phyloP scores from a whole-genome alignment of 2,113 vertebrate species.

The Rallus limicola region DNA sequence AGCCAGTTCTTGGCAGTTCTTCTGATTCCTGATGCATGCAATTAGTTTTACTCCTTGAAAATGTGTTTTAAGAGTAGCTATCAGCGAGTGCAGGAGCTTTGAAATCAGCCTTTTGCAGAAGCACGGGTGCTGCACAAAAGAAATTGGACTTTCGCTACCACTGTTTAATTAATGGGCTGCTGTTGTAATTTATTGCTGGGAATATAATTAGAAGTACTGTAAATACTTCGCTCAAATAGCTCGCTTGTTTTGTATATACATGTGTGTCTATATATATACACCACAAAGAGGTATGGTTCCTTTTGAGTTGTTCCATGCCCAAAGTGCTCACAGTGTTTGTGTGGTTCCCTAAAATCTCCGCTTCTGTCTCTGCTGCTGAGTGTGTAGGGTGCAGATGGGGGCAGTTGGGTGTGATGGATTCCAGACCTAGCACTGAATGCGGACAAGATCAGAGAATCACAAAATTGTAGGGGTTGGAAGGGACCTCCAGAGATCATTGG shows the following conservation, averaged over 20 bases:
- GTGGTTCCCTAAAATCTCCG: not conserved
- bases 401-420: no score
- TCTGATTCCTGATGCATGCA: not conserved
- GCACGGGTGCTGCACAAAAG: accelerated
- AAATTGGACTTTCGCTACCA: not conserved
- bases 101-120: not conserved
- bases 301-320: not conserved
- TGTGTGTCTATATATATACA: not conserved
- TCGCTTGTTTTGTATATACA: not conserved
- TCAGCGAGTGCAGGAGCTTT: not conserved
- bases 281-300: not conserved
- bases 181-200: not conserved
- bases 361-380: not conserved
- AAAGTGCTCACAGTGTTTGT: accelerated
- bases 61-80: not conserved
- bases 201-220: not conserved
- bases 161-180: conserved; percentile 29
- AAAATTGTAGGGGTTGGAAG: no score
- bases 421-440: not conserved
- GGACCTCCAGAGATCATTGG: no score
- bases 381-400: no score
- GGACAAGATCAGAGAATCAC: no score
- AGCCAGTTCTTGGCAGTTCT: not conserved
- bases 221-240: not conserved
- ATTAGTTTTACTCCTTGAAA: conserved; percentile 16